Base-by-base conservation (phyloP, 2,797 vertebrate species). In the Lutjanus campechanus region DNA sequence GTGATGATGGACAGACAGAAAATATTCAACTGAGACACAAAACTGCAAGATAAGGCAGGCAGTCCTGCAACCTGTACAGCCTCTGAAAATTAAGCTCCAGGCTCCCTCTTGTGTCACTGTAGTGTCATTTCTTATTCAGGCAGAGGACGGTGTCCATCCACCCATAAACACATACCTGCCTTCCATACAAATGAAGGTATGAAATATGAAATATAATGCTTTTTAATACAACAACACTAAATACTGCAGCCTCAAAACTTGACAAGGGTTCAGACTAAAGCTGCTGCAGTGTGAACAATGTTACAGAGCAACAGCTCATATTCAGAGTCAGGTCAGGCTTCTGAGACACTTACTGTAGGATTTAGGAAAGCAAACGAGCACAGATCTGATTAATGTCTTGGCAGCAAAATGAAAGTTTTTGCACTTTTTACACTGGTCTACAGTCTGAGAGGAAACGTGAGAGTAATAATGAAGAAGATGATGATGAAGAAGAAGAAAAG, bases 101-200 rank as follows among this genome's bases (percentile, higher is more conserved):
- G 22, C 20, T 54, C 83, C 85, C 68, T 41, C 86, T 80, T 22
- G 73, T 77, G 89, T 69, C 67, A 25, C 12, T 53, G 9, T n/a
- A 10, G 22, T 13, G 41, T 68, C 41, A 5, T 40, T 16, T 17
- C 12, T 0, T 62, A 12, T 40, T 15, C 16, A 61, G 17, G 2
- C 46, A 7, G 11, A 54, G 6, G 0, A 60, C 1, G 8, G 8
- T 1, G 3, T 47, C 6, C 20, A 8, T 19, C n/a, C 25, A 36
- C 11, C 4, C 8, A 3, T 13, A 29, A 50, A 65, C 40, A 67
- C 16, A 49, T 12, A n/a, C 1, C 12, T n/a, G n/a, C 6, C 11
- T 47, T 47, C 29, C 11, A 9, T n/a, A 4, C 11, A 60, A 44
- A 46, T 46, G 2, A 65, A 16, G 7, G 7, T 7, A 51, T 17